A percentile compares a stretch with the other conserved stretches of the same genome.
phyloP scores from a whole-genome alignment of 1,140 invertebrate species.

The Ceratosolen solmsi region DNA sequence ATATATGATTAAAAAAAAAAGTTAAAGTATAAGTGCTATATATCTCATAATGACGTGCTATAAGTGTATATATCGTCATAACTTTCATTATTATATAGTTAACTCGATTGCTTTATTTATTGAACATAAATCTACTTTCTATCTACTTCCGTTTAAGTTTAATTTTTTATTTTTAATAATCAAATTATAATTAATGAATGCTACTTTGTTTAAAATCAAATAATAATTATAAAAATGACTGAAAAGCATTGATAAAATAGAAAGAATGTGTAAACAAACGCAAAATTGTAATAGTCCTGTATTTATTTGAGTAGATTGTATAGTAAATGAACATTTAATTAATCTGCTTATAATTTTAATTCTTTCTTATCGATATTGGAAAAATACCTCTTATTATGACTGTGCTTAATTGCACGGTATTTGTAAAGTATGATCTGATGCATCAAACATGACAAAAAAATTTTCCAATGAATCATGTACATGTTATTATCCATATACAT shows the following conservation, averaged over 20 bases:
- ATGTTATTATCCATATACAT: too few species aligned
- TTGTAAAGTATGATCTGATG: slow-evolving; percentile 56
- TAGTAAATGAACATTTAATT: slow-evolving; percentile 36
- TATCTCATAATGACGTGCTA: too few species aligned
- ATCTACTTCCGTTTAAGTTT: neutral
- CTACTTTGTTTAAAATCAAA: slow-evolving; percentile 26
- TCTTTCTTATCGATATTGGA: slow-evolving; percentile 23
- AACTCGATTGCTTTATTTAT: slow-evolving; percentile 1
- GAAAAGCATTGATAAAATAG: slow-evolving; percentile 23
- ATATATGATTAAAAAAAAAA: neutral
- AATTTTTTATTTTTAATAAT: slow-evolving; percentile 27
- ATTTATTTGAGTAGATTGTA: slow-evolving; percentile 65
- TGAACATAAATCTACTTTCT: neutral
- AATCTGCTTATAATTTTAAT: slow-evolving; percentile 35
- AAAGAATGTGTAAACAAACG: slow-evolving; percentile 39
- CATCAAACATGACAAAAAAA: slow-evolving; percentile 51
- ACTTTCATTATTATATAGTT: slow-evolving; percentile 4
- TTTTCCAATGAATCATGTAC: slow-evolving; percentile 7
- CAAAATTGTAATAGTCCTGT: slow-evolving; percentile 60
- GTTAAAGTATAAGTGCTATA: neutral
- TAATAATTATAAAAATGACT: neutral
- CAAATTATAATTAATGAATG: slow-evolving; percentile 35
- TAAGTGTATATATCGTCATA: neutral
- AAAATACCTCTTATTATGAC: slow-evolving; percentile 39
- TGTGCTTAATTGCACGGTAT: slow-evolving; percentile 59